Percentiles rank a stretch among this genome's conserved stretches.
These are phyloP conservation scores for Kuschelorhynchus macadamiae DNA, from an alignment of 2,888 invertebrate species.

Conservation along the genomic window DNA sequence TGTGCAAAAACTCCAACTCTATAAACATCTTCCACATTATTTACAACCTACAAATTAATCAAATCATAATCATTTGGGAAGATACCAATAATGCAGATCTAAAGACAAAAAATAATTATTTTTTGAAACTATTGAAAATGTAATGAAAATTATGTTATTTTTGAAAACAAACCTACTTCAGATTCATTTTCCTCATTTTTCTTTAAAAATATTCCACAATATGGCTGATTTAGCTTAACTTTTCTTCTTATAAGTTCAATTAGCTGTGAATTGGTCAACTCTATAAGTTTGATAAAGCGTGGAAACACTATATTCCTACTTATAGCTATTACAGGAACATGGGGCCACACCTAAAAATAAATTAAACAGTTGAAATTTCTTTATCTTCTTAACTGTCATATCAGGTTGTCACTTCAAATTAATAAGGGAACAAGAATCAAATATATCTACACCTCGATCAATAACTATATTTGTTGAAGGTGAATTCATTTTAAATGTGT, in stretches of 20 bases:
- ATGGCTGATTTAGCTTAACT: constrained; percentile 96
- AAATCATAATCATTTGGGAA: background rate
- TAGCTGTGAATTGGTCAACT: constrained; percentile 88
- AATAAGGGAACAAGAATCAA: no score
- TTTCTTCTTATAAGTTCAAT: constrained; percentile 93
- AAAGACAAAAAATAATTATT: no score
- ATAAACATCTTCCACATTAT: constrained; percentile 88
- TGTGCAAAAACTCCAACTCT: constrained; percentile 96
- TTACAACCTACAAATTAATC: constrained; percentile 69
- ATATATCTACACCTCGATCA: no score
- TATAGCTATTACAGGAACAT: constrained; percentile 95
- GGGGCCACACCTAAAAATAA: constrained; percentile 82
- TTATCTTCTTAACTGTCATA: no score
- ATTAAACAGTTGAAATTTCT: background rate
- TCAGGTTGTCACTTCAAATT: no score
- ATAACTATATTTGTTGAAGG: no score
- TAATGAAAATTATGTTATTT: no score
- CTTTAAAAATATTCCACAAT: constrained; percentile 96
- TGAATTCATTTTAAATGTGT: no score
- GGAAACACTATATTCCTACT: constrained; percentile 97
- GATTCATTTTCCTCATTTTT: constrained; percentile 90
- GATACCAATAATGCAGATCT: background rate
- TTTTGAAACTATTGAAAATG: no score
- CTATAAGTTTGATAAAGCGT: constrained; percentile 96
- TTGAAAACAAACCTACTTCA: constrained; percentile 69